Percentiles rank a stretch among this genome's conserved stretches.
phyloP scores from a whole-genome alignment of 2,888 invertebrate genomes.

The Palloptera scutellata region DNA sequence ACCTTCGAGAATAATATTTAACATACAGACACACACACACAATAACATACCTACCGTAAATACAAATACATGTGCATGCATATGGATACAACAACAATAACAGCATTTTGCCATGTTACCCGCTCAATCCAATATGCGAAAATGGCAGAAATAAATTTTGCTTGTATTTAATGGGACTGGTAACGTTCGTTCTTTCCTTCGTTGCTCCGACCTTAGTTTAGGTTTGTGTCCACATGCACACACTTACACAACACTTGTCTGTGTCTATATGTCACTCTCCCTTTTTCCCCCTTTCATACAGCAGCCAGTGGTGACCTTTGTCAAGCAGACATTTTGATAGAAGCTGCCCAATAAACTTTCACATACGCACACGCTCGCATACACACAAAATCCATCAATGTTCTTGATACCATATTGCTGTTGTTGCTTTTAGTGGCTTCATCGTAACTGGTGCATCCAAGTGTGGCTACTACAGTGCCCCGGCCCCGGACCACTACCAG shows the following conservation, averaged over 20 bases:
- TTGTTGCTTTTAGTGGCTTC: constrained; percentile 4
- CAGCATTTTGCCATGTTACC: neutral
- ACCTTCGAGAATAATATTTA: no score
- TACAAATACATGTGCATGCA: no score
- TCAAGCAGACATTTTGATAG: constrained; percentile 1
- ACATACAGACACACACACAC: no score
- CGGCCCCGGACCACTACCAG: no score
- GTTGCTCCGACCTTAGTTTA: no score
- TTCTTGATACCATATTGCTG: neutral
- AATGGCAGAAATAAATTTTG: constrained; percentile 26
- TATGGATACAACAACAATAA: no score
- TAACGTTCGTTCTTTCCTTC: no score
- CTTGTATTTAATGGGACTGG: constrained; percentile 5
- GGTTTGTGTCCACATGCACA: neutral
- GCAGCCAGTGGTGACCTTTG: neutral
- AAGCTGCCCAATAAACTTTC: constrained; percentile 21
- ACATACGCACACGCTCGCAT: neutral
- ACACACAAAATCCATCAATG: constrained; percentile 30
- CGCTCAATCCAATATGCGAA: constrained; percentile 17
- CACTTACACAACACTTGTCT: constrained; percentile 10
- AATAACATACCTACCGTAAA: no score
- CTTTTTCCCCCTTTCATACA: neutral
- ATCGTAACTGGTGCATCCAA: no score
- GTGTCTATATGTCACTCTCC: constrained; percentile 2
- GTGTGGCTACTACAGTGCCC: no score